phyloP scores from a whole-genome alignment of 2,888 invertebrate species.

The Eulithis testata region DNA sequence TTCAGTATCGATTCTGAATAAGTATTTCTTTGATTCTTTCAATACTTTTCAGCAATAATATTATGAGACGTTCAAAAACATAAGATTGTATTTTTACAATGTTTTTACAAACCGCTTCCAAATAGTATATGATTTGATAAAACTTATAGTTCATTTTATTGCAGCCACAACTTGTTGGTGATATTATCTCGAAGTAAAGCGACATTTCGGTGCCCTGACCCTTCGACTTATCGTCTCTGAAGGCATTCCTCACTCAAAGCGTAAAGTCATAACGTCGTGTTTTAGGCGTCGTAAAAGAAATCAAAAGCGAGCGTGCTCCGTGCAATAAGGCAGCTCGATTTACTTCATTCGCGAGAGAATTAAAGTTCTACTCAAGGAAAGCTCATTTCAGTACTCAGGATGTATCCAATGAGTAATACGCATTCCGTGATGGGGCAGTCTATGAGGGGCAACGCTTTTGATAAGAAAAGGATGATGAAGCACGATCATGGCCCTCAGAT shows the following conservation, averaged over 20 bases:
- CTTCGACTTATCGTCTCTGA: slow-evolving; percentile 52
- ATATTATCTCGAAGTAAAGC: slow-evolving; percentile 25
- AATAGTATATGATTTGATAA: too few species aligned
- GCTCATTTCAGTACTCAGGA: slow-evolving; percentile 68
- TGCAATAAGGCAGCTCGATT: slow-evolving; percentile 75
- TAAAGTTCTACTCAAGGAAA: slow-evolving; percentile 74
- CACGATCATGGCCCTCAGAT: slow-evolving; percentile 71
- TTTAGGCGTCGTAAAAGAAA: slow-evolving; percentile 72
- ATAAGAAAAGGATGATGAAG: slow-evolving; percentile 78
- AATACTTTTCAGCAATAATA: slow-evolving; percentile 26
- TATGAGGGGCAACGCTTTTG: slow-evolving; percentile 57
- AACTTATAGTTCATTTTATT: too few species aligned
- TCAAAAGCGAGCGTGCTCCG: slow-evolving; percentile 68
- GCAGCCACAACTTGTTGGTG: slow-evolving; percentile 26
- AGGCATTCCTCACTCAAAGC: slow-evolving; percentile 62
- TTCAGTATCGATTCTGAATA: slow-evolving; percentile 55
- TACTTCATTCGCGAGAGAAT: slow-evolving; percentile 73
- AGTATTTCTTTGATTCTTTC: slow-evolving; percentile 24
- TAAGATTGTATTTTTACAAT: background rate
- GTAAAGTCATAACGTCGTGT: slow-evolving; percentile 67
- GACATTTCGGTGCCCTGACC: slow-evolving; percentile 37
- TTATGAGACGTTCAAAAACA: slow-evolving; percentile 17
- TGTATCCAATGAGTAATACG: slow-evolving; percentile 72
- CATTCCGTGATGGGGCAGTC: slow-evolving; percentile 64
- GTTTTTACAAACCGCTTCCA: too few species aligned